Base-by-base conservation (phyloP, 37 sponge, comb jelly and placozoan genomes). In the Crambe crambe region DNA sequence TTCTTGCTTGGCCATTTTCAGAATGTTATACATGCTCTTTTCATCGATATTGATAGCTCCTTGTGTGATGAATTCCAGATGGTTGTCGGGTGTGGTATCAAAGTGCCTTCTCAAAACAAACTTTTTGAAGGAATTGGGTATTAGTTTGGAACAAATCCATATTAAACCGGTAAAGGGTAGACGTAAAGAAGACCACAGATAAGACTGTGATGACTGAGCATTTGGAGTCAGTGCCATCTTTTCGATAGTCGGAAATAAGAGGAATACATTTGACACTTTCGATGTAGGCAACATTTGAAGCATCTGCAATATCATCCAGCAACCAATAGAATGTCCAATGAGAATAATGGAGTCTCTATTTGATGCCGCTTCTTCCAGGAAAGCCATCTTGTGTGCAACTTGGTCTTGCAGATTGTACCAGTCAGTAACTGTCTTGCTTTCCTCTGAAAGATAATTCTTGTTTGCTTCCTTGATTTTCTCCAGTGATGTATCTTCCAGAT, bases 251-350 rank as follows among this genome's bases (percentile, higher is more conserved):
- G 94, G 94, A 38, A 89, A 93, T 3, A 93, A 87, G 3, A 89
- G 58, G 37, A 89, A 20, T 12, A 64, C 63, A 41, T 89, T 86
- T 5, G 63, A 77, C 5, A 93, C 87, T 37, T 62, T 36, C 1
- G 58, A 73, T 30, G 80, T 72, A 0, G 64, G 70, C 0, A 93
- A 20, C 37, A 51, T 20, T 1, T 79, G 65, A 58, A 89, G 22
- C 90, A 93, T 90, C 37, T 86, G 72, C 78, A 86, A 62, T 12
- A 84, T 72, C 72, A 93, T 83, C 67, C 89, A 87, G 56, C 85
- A 89, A n/a, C 94, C 94, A 58, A 93, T 89, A 47, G 94, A 93
- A 56, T 93, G 94, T 0, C 94, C 94, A 27, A 93, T 74, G 37
- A 93, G 87, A 40, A 73, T 70, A 0, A 93, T 22, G 0, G 83